Evolutionary conservation across 2,113 vertebrate species (phyloP), one percentile per base, ranked within the genome.

Genomic region (Eptesicus fuscus): DNA sequence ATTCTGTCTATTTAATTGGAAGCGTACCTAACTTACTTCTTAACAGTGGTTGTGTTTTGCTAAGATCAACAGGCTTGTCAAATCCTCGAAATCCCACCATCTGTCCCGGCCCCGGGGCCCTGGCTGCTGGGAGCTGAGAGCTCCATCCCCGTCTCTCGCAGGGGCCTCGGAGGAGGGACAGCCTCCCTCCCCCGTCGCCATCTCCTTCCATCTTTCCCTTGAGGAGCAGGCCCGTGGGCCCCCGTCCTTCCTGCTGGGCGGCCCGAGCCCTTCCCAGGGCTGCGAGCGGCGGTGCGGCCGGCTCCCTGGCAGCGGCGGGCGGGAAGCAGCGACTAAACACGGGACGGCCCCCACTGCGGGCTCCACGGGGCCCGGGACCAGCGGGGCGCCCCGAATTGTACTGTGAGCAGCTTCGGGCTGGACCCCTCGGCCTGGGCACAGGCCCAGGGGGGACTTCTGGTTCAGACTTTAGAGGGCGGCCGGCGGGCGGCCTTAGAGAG

Each of bases 141-240:
- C 17, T 40, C 32, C 11, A 32, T 37, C 61, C 28, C 22, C 7
- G 16, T 70, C 84, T 89, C 67, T 25, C 25, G 53, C 65, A 13
- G 9, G 44, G 5, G 23, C 51, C n/a, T 76, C 65, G 63, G 65
- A 61, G 37, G 11, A 74, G 65, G 74, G 83, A 40, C 70, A 53
- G 70, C 17, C 59, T 53, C 61, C 63, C 61, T 92, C 87, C 93
- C 92, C 32, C 65, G 37, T 18, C 40, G 5, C 63, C 0, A 4
- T 70, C 96, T 96, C 95, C 91, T 96, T 63, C 56, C 63, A 17
- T 70, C 73, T 49, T 40, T 28, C 47, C 63, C 49, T 77, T 44
- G 63, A 32, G 30, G 61, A n/a, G 86, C 63, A 74, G 69, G 77
- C 56, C 37, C 9, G 30, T 49, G 7, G 67, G 30, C 82, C 28